A percentile compares a stretch with the other conserved stretches of the same genome.
Evolutionary conservation across 2,888 invertebrate genomes (phyloP).

Genomic region (Xestia sexstrigata): DNA sequence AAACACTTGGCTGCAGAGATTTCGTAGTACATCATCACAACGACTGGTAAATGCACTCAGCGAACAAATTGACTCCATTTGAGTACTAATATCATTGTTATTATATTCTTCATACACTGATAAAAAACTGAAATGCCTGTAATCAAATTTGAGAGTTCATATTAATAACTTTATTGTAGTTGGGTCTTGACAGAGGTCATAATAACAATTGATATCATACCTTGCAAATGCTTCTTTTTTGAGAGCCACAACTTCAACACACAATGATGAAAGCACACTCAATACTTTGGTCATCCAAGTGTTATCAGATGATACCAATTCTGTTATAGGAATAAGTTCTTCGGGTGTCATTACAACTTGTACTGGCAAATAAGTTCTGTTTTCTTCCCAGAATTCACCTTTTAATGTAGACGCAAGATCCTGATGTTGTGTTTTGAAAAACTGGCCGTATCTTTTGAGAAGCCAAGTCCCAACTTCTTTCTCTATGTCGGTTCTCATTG

Average conservation of each 20-base stretch:
- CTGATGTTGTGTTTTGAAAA: conserved; percentile 86
- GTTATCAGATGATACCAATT: conserved; percentile 95
- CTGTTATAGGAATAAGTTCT: conserved; percentile 92
- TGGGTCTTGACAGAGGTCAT: background rate
- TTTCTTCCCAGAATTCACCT: conserved; percentile 76
- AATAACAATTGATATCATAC: conserved; percentile 73
- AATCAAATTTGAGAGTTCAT: conserved; percentile 62
- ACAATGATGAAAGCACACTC: conserved; percentile 94
- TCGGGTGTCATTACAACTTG: conserved; percentile 84
- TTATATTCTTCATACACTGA: conserved; percentile 93
- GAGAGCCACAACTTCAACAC: conserved; percentile 93
- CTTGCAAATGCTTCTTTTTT: conserved; percentile 92
- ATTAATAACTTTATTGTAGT: background rate
- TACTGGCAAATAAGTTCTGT: conserved; percentile 83
- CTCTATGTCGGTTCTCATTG: conserved; percentile 81
- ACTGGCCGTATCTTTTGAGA: conserved; percentile 85
- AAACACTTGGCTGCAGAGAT: conserved; percentile 94
- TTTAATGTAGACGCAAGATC: conserved; percentile 75
- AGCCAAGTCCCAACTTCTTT: conserved; percentile 85
- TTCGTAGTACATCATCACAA: conserved; percentile 93
- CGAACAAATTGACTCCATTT: conserved; percentile 91
- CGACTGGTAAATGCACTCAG: conserved; percentile 93
- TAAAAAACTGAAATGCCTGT: conserved; percentile 90
- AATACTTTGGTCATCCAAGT: conserved; percentile 95
- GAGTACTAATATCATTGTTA: conserved; percentile 85